Evolutionary conservation across 2,888 invertebrate genomes (phyloP), one percentile per base, ranked within the genome.

Genomic region (Zaprionus lineosus): DNA sequence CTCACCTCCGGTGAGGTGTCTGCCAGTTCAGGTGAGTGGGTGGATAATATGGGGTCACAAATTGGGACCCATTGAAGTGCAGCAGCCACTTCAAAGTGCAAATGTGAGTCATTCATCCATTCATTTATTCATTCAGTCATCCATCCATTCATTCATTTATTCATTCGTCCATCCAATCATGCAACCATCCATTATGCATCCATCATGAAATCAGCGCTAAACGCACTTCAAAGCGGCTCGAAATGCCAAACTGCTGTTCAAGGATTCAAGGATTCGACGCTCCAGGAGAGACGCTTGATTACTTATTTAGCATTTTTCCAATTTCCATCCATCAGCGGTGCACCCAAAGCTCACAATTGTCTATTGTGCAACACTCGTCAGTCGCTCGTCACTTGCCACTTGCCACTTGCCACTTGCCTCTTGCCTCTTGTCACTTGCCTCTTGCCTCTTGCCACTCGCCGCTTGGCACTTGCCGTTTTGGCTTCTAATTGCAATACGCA

Each of bases 301-400:
- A 82, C 84, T 86, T 84, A 84, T 84, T 84, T 86, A 86, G 86
- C 86, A 83, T 83, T 83, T 86, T 79, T 70, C 70, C 81, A 79
- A 83, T 86, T 74, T 84, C 51, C 64, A 71, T 43, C 12, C 37
- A 2, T 31, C 40, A 50, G 19, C 19, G 11, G 33, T 14, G 47
- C 26, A 18, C 5, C 19, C 19, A 19, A 5, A 3, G 3, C 62
- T 16, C 50, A 61, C 75, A 72, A 79, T 83, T 73, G 77, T 76
- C 71, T 46, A 66, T 66, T 66, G 68, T 66, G 28, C 21, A 26
- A 31, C 31, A 59, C 15, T n/a, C 34, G 48, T 29, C 31, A 43
- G 9, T 55, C n/a, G 52, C 69, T 64, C 58, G 46, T 28, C 58
- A 39, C 39, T 39, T 39, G 9, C 9, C 61, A 58, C 69, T 64